Base-by-base conservation (phyloP, 2,797 vertebrate species). In the Hoplostethus atlanticus region DNA sequence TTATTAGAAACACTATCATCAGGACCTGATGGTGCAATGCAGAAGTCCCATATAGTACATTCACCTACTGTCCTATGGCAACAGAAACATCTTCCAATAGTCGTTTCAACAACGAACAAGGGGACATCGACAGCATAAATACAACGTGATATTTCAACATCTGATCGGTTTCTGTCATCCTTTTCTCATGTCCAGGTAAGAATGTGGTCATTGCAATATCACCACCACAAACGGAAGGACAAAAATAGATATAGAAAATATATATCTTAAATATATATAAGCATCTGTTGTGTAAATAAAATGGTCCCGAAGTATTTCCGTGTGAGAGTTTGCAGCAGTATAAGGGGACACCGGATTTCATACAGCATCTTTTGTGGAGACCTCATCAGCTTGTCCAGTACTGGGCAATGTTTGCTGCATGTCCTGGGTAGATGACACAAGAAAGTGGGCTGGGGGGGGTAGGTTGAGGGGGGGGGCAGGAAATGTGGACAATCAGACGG, bases 401-500 rank as follows among this genome's bases (percentile, higher is more conserved):
- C 63, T 71, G 68, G 60, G 17, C 58, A 48, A 55, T 34, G 62
- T 68, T 25, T 21, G 36, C 50, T 42, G 64, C 62, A 47, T 3
- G 1, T 57, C 59, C 73, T 8, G 30, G 55, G 64, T 2, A 9
- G 63, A 64, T 36, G 67, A 83, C 53, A 16, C 30, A 34, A 66
- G 62, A 68, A 25, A 73, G 28, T 21, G 5, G 48, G 52, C 7
- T 5, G 15, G 21, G 61, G 21, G 21, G 21, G 21, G 1, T n/a
- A 40, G 48, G 38, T 31, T 36, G 52, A 13, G 40, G 31, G 68
- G 16, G 64, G 51, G 16, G 61, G 4, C 5, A 52, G 3, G 47
- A 71, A 58, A 77, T 6, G 55, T 63, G 74, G 62, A 36, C 1
- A 1, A 64, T 95, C 94, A 95, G 83, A 99, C 95, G 67, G 93